These are phyloP conservation scores for Ctenomys sociabilis DNA, from an alignment of 2,113 vertebrate genomes.

Conservation along the genomic window DNA sequence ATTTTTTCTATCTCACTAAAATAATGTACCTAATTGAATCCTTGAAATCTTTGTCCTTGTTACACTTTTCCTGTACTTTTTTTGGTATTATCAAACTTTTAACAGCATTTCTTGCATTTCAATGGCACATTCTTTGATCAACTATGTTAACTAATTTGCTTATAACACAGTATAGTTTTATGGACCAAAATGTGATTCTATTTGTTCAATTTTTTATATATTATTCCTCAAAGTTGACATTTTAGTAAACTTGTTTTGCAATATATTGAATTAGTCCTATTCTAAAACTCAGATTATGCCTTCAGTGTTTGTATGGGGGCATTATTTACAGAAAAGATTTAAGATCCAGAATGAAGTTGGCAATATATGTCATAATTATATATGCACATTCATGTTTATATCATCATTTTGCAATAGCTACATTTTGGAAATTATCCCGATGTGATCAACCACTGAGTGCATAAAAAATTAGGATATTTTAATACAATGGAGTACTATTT, in stretches of 20 bases:
- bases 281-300: not conserved
- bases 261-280: not conserved
- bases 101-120: not conserved
- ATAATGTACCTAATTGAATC: not conserved
- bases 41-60: not conserved
- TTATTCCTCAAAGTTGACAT: not conserved
- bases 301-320: not conserved
- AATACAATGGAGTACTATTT: not conserved
- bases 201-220: not conserved
- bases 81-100: not conserved
- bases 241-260: not conserved
- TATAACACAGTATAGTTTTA: not conserved
- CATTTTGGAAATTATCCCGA: not conserved
- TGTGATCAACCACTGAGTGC: not conserved
- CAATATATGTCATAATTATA: not conserved
- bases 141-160: not conserved
- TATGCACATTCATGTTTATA: not conserved
- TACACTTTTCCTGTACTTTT: not conserved
- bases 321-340: not conserved
- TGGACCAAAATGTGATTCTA: not conserved
- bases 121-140: not conserved
- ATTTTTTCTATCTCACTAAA: not conserved
- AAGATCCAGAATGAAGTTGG: not conserved
- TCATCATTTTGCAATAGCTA: not conserved
- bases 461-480: not conserved